A percentile compares a stretch with the other conserved stretches of the same genome.
Conservation (phyloP, 1,140 invertebrate genomes). For the Ganaspis sp. region DNA sequence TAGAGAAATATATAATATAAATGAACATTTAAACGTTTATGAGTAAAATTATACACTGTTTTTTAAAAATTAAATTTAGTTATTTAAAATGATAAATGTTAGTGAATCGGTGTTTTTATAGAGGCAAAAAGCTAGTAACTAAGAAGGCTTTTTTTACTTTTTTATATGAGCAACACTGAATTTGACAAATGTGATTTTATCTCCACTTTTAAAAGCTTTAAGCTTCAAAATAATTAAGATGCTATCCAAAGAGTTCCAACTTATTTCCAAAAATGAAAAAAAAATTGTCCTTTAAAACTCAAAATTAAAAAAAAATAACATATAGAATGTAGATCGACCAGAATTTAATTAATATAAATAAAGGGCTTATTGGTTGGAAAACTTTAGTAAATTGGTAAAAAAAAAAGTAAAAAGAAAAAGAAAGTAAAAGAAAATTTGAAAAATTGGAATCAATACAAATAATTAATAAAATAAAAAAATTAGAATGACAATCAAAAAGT, state of each 20-base stretch:
- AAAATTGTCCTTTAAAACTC: neutral
- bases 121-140: neutral
- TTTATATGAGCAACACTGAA: neutral
- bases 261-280: neutral
- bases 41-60: slow-evolving; percentile 2
- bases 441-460: no score
- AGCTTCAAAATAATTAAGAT: neutral
- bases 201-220: slow-evolving; percentile 6
- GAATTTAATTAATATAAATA: no score
- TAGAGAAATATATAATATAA: slow-evolving; percentile 9
- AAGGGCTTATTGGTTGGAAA: no score
- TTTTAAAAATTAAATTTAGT: slow-evolving; percentile 9
- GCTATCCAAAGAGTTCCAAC: slow-evolving; percentile 3
- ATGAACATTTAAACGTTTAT: slow-evolving; percentile 1
- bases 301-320: neutral
- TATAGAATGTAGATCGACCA: neutral
- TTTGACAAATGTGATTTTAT: slow-evolving; percentile 28
- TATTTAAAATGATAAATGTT: neutral
- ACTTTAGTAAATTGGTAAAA: no score
- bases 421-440: neutral
- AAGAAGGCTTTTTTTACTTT: slow-evolving; percentile 10
- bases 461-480: no score
- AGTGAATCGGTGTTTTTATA: slow-evolving; percentile 16
- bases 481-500: no score
- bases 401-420: neutral